Evolutionary conservation across 2,888 invertebrate genomes (phyloP), one percentile per base, ranked within the genome.

Genomic region (Pseudococcus viburni): DNA sequence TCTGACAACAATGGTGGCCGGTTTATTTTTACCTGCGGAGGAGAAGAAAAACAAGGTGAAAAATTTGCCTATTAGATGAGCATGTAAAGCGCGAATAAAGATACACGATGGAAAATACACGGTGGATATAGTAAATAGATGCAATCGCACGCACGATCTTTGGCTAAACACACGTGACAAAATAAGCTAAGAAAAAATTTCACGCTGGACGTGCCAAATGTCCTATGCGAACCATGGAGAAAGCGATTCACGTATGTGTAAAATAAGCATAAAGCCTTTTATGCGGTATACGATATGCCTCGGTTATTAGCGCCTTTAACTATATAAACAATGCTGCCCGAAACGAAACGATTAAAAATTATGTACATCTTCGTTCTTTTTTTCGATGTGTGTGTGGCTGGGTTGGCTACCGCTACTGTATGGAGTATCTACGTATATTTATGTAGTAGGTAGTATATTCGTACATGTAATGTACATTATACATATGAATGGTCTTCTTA

Each of bases 1-100:
- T 33, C 97, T 94, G 0, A 98, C 97, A 39, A 97, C 95, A 89
- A 98, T 95, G 0, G 96, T 96, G 0, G 97, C 97, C 26, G 96
- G 95, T 90, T 95, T 94, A 91, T 94, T 94, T 33, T 94, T 94
- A 84, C 95, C 96, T 96, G 92, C 17, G 91, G 91, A 84, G 42
- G 42, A 39, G 73, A 90, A 89, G 26, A 73, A n/a, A 26, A 33
- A 46, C 26, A 64, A n/a, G 17, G 39, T 33, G 26, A 86, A 86
- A 46, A 68, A 86, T 12, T 51, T 33, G 39, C 22, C 3, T 80
- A 83, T 42, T 39, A 84, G 7, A 84, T 83, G n/a, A 48, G 22
- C 19, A 84, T 80, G 17, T 8, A 77, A 39, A 26, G 33, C 39
- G 77, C 42, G 42, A 42, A 42, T 42, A 42, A 42, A 64, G 22